Evolutionary conservation across 2,797 vertebrate species (phyloP).

Genomic region (Malacoraja senta): DNA sequence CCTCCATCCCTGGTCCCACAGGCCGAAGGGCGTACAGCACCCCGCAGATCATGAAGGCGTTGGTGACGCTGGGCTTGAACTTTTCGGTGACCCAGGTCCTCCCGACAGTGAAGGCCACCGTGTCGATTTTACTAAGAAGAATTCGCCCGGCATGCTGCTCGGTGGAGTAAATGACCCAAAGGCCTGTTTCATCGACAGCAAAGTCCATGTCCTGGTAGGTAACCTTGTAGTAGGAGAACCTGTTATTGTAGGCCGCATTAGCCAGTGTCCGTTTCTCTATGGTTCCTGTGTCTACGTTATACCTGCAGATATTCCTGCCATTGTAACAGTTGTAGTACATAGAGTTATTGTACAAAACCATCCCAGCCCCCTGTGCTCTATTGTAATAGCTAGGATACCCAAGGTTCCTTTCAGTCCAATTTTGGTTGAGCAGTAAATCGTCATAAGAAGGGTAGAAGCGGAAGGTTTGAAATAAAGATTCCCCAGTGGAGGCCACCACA

Average conservation of each 20-base stretch:
- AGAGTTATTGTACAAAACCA: constrained; percentile 56
- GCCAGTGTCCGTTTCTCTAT: constrained; percentile 15
- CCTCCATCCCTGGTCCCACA: constrained; percentile 45
- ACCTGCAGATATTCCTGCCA: constrained; percentile 46
- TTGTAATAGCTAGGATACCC: constrained; percentile 26
- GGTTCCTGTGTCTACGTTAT: constrained; percentile 42
- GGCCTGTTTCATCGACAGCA: constrained; percentile 59
- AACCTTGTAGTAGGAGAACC: constrained; percentile 55
- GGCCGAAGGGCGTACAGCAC: constrained; percentile 46
- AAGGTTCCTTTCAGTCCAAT: constrained; percentile 11
- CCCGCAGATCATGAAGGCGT: constrained; percentile 50
- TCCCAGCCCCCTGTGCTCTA: constrained; percentile 48
- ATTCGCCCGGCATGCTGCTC: constrained; percentile 56
- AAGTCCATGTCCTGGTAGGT: constrained; percentile 60
- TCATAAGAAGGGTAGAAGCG: constrained; percentile 43
- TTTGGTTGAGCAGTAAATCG: constrained; percentile 45
- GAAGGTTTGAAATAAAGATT: neutral
- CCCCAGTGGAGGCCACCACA: constrained; percentile 30
- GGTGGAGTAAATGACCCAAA: constrained; percentile 64
- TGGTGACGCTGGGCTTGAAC: constrained; percentile 44
- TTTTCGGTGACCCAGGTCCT: constrained; percentile 47
- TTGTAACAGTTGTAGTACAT: constrained; percentile 52
- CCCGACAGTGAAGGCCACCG: constrained; percentile 43
- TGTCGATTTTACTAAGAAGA: constrained; percentile 50
- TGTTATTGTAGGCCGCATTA: constrained; percentile 48